Evolutionary conservation across 2,888 invertebrate genomes (phyloP).

Genomic region (Dastarcus helophoroides): DNA sequence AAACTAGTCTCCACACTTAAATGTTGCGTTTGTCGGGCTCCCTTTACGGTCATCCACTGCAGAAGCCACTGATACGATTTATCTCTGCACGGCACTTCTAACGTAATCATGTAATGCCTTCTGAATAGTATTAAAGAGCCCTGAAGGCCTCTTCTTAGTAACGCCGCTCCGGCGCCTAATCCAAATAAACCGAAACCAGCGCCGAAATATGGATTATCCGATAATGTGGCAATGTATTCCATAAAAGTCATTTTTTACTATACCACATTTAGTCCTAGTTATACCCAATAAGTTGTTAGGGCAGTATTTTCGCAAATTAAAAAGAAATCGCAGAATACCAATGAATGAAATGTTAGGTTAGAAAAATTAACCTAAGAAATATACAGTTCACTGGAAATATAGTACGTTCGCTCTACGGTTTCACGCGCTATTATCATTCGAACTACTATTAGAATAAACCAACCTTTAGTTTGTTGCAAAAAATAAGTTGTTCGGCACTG

Average conservation of each 20-base stretch:
- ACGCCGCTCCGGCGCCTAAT: slow-evolving; percentile 81
- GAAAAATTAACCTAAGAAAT: too few relatives aligned
- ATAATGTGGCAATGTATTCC: slow-evolving; percentile 60
- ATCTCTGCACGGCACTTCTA: slow-evolving; percentile 93
- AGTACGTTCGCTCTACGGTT: too few relatives aligned
- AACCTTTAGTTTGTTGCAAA: too few relatives aligned
- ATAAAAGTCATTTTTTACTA: slow-evolving; percentile 61
- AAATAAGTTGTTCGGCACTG: too few relatives aligned
- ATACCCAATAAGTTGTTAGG: too few relatives aligned
- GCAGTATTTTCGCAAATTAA: too few relatives aligned
- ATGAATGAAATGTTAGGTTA: too few relatives aligned
- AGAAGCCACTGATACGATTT: slow-evolving; percentile 95
- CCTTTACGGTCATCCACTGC: slow-evolving; percentile 87
- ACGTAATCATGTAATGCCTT: slow-evolving; percentile 86
- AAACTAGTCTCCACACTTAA: slow-evolving; percentile 93
- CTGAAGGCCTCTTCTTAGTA: slow-evolving; percentile 73
- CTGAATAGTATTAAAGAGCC: slow-evolving; percentile 61
- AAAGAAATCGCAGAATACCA: too few relatives aligned
- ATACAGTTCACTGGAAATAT: too few relatives aligned
- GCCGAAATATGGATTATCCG: slow-evolving; percentile 94
- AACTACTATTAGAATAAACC: too few relatives aligned
- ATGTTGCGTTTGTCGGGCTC: slow-evolving; percentile 84
- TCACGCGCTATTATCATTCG: too few relatives aligned
- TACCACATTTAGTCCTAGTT: too few relatives aligned
- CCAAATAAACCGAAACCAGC: slow-evolving; percentile 95